Evolutionary conservation across 2,888 invertebrate genomes (phyloP).

Genomic region (Halictus ligatus): DNA sequence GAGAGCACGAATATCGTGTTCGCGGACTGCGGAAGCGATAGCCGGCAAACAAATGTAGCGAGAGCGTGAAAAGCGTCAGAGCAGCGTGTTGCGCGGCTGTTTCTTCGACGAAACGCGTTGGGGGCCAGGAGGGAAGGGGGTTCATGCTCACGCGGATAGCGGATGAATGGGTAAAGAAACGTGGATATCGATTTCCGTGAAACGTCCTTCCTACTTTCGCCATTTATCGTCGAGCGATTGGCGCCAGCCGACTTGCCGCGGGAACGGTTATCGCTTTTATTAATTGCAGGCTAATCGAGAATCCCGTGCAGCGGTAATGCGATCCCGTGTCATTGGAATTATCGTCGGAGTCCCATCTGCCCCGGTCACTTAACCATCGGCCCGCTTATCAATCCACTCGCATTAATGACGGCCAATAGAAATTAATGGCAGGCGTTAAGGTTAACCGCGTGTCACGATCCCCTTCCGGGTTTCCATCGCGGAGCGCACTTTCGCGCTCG

Average conservation of each 20-base stretch:
- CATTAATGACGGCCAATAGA: constrained; percentile 58
- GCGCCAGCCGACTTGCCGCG: constrained; percentile 59
- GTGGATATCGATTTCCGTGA: constrained; percentile 56
- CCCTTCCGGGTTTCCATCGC: constrained; percentile 38
- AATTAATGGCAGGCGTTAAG: constrained; percentile 61
- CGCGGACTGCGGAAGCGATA: constrained; percentile 3
- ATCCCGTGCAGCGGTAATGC: constrained; percentile 44
- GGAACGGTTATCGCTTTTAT: constrained; percentile 66
- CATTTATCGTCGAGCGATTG: constrained; percentile 54
- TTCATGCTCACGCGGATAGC: neutral
- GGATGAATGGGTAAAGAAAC: constrained; percentile 13
- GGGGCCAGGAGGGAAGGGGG: neutral
- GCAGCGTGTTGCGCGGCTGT: neutral
- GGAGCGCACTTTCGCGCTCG: neutral
- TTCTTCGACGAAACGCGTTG: constrained; percentile 3
- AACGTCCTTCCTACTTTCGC: constrained; percentile 51
- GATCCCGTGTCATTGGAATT: constrained; percentile 54
- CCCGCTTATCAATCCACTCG: constrained; percentile 55
- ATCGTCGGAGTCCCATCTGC: constrained; percentile 44
- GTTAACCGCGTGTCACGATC: constrained; percentile 34
- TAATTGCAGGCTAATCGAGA: constrained; percentile 66
- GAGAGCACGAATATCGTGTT: neutral
- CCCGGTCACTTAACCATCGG: constrained; percentile 40
- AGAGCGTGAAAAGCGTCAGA: neutral
- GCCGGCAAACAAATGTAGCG: constrained; percentile 2